Percentiles rank a stretch among this genome's conserved stretches.
These are phyloP conservation scores for Clarias laeviceps DNA, from an alignment of 2,797 vertebrate genomes.

Conservation along the genomic window DNA sequence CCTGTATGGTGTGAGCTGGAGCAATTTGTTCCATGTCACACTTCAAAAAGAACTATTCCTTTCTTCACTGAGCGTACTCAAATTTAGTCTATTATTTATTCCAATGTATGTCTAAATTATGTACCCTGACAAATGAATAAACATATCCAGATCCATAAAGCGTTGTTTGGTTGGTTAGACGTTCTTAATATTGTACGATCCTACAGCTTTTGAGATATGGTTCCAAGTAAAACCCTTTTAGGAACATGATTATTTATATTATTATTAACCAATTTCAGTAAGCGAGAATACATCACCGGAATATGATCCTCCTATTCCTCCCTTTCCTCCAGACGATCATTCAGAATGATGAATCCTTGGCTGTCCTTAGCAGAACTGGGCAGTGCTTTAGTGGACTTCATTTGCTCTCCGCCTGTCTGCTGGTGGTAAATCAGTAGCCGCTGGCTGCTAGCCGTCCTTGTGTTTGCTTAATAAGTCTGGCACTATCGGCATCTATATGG, in stretches of 20 bases:
- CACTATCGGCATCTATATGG: constrained; percentile 68
- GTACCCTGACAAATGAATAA: not conserved
- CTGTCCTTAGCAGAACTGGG: not conserved
- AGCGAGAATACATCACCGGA: not conserved
- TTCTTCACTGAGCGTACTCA: not conserved
- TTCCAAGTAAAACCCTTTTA: not conserved
- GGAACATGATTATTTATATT: not conserved
- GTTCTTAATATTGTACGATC: not conserved
- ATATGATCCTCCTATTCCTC: not conserved
- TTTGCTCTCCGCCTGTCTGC: not conserved
- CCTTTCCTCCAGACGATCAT: constrained; percentile 8
- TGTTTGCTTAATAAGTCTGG: constrained; percentile 70
- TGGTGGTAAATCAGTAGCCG: constrained; percentile 30
- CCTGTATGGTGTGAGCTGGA: not conserved
- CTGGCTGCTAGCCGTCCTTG: constrained; percentile 50
- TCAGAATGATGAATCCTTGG: constrained; percentile 21
- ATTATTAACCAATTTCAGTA: not conserved
- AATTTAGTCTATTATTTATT: not conserved
- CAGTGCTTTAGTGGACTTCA: not conserved
- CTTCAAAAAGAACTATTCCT: not conserved
- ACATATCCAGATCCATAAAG: not conserved
- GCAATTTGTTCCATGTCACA: not conserved
- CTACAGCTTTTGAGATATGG: not conserved
- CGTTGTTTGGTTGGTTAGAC: not conserved
- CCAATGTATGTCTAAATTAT: not conserved